Percentiles rank a stretch among this genome's conserved stretches.
Conservation (phyloP, 2,888 invertebrate species). For the Yponomeuta sedellus region DNA sequence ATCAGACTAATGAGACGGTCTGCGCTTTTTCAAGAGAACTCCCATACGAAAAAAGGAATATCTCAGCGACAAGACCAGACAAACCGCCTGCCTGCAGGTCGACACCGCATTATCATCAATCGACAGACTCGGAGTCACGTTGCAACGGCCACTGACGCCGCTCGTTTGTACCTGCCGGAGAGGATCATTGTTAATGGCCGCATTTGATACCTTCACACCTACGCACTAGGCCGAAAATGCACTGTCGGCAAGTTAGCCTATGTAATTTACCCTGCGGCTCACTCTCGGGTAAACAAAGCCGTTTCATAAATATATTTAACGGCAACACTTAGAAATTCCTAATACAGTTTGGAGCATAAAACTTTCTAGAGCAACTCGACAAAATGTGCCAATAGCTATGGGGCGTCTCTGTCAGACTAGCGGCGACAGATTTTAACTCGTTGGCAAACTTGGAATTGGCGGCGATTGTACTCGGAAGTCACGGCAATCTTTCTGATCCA, state of each 20-base stretch:
- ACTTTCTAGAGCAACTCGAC: neutral
- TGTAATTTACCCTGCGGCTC: too few species aligned
- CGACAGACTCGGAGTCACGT: neutral
- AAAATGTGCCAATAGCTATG: neutral
- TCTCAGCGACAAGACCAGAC: neutral
- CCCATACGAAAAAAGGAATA: neutral
- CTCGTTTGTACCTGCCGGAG: constrained; percentile 13
- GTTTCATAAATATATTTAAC: too few species aligned
- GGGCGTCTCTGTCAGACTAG: neutral
- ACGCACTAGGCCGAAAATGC: neutral
- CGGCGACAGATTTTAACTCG: neutral
- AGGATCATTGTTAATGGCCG: neutral
- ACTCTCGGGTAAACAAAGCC: too few species aligned
- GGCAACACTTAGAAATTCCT: too few species aligned
- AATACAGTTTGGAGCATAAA: too few species aligned
- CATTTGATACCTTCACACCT: neutral
- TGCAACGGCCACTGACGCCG: constrained; percentile 9
- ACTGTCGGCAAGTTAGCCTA: neutral
- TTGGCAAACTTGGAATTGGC: neutral
- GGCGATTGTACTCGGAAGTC: neutral
- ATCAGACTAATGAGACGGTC: too few species aligned
- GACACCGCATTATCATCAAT: neutral
- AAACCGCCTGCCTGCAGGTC: neutral
- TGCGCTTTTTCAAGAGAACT: too few species aligned
- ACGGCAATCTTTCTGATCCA: constrained; percentile 8